Evolutionary conservation across 2,113 vertebrate genomes (phyloP).

Genomic region (Labeo rohita): DNA sequence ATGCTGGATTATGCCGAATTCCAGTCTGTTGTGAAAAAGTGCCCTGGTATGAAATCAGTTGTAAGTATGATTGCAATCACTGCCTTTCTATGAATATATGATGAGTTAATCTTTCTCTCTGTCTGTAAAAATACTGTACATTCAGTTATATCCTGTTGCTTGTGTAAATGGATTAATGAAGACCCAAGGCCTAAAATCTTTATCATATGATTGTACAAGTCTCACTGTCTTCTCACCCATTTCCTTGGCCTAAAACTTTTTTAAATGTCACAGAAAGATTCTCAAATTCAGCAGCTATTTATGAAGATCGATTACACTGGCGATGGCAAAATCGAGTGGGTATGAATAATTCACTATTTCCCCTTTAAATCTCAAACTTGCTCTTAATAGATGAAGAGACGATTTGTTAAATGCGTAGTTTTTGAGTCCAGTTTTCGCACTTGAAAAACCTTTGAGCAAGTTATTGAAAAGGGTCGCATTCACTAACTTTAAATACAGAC

Average conservation of each 20-base stretch:
- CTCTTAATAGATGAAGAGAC: neutral
- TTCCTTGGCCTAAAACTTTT: constrained; percentile 41
- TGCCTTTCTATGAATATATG: neutral
- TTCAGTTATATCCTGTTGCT: neutral
- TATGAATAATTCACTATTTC: constrained; percentile 57
- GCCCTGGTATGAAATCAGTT: constrained; percentile 63
- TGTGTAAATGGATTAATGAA: constrained; percentile 7
- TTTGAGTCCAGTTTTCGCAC: neutral
- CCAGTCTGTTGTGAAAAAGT: constrained; percentile 71
- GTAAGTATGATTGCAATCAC: constrained; percentile 58
- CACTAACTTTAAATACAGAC: neutral
- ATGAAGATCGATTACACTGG: constrained; percentile 79
- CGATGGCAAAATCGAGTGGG: constrained; percentile 75
- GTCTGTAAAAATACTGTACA: neutral
- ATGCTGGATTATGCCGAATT: constrained; percentile 71
- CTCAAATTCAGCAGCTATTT: constrained; percentile 77
- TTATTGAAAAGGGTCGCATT: neutral
- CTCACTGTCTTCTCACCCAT: neutral
- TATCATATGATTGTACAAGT: constrained; percentile 8
- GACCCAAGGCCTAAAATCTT: neutral
- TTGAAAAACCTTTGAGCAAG: neutral
- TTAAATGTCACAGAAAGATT: constrained; percentile 73
- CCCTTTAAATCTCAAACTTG: constrained; percentile 34
- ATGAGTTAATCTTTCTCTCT: neutral
- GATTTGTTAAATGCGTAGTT: constrained; percentile 18